Evolutionary conservation across 2,888 invertebrate genomes (phyloP), one percentile per base, ranked within the genome.

Genomic region (Lepidonotus clava): DNA sequence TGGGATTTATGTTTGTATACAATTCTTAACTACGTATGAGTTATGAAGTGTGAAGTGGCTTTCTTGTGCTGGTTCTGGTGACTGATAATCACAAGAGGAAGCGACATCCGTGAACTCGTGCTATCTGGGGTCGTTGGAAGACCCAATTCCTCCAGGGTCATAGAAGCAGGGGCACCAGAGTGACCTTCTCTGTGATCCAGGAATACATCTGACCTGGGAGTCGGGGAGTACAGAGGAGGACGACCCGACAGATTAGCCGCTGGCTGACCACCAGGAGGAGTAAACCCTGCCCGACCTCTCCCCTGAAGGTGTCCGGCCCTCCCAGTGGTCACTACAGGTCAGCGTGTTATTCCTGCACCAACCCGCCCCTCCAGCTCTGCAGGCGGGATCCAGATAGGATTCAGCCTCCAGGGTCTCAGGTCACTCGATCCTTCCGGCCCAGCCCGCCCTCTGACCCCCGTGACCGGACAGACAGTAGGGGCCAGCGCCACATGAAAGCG

Each of bases 341-440:
- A 61, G 61, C 24, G 24, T 61, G 61, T 61, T 61, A 61, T 61
- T 61, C 61, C 61, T 61, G 28, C 5, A n/a, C 61, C 61, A 28
- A 2, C 28, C 61, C 61, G 21, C 24, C 61, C 61, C 61, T 14
- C 53, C 11, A n/a, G 24, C 61, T 32, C 61, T 14, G 61, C 61
- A 11, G 61, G 11, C 61, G 28, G 61, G 61, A 61, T 61, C 61
- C 61, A 61, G 61, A 61, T 61, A 61, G 61, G 61, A 61, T 61
- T 61, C 61, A 61, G 28, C 61, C 28, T 14, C 21, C 28, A 1
- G 24, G 61, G 28, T 28, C n/a, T 28, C 11, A 24, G 61, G 61
- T 61, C 61, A 32, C n/a, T 24, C 5, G 61, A 61, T 8, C 61
- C n/a, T n/a, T n/a, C n/a, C n/a, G n/a, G n/a, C n/a, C n/a, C n/a